Evolutionary conservation across 1,140 invertebrate species (phyloP), one percentile per base, ranked within the genome.

Genomic region (Araneus ventricosus): DNA sequence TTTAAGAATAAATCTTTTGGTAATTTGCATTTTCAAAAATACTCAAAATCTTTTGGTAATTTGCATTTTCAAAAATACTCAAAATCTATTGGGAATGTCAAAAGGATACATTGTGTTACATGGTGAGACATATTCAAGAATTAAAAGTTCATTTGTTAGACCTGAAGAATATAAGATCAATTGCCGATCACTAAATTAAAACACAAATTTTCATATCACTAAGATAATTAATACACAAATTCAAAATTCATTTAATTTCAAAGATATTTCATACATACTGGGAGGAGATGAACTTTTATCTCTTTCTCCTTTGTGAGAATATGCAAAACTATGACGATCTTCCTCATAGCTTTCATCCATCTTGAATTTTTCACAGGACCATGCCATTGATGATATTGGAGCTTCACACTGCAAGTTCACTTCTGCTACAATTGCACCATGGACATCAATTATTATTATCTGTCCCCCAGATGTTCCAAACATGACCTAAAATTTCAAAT

Each of bases 321-420:
- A 88, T 87, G 63, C 80, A 80, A 80, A 93, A 89, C 92, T 93
- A 61, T 93, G 92, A 34, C 67, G 88, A 94, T 94, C 86, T 86
- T 96, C 96, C 87, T 97, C 97, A 94, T 98, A 98, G 37, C 97
- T 97, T 95, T 99, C 98, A 95, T 99, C 98, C 98, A 99, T 99
- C 96, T 99, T 99, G 95, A 99, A 99, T 95, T 99, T 99, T 95
- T 99, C 98, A 95, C 98, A 99, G 57, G 98, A 99, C 98, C 98
- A 99, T 24, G 98, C 97, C 97, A 99, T 98, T 45, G 97, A 97
- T 7, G 97, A 97, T 94, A 99, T 98, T 87, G 96, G 95, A 24
- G 97, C 97, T 57, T 95, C 95, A 94, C 98, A 98, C 82, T 97
- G 96, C 1, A 99, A 95, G 95, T 98, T 97, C 2, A 99, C 97